Conservation (phyloP, 2,888 invertebrate species). For the Cosmia trapezina region DNA sequence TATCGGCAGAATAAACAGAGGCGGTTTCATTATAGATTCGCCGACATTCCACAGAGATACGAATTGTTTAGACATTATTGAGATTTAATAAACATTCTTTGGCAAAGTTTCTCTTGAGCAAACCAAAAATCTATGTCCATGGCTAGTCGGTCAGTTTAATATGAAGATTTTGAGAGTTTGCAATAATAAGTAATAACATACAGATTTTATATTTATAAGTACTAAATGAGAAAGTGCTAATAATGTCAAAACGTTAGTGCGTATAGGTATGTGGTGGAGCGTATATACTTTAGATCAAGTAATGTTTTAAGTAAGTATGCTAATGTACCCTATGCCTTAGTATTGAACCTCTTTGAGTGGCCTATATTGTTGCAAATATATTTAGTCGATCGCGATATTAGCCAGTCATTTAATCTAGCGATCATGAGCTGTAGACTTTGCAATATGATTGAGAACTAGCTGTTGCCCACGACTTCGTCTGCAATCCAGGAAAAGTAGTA, state of each 20-base stretch:
- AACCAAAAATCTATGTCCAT: constrained; percentile 22
- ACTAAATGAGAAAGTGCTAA: background rate
- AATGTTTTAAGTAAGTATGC: background rate
- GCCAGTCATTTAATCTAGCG: background rate
- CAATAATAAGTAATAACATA: background rate
- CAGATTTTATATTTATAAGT: no score
- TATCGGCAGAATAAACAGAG: constrained; percentile 85
- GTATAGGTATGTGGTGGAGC: background rate
- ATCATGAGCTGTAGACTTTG: background rate
- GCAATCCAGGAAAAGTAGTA: no score
- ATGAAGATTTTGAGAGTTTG: constrained; percentile 13
- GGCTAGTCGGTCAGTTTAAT: constrained; percentile 17
- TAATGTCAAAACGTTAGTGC: background rate
- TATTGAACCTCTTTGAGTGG: background rate
- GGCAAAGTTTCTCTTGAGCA: constrained; percentile 40
- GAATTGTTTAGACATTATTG: constrained; percentile 65
- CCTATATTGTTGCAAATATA: background rate
- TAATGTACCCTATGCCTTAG: background rate
- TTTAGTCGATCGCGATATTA: background rate
- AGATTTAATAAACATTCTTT: constrained; percentile 60
- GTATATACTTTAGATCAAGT: background rate
- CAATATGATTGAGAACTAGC: background rate
- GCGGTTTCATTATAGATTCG: constrained; percentile 86
- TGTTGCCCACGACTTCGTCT: no score
- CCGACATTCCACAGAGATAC: constrained; percentile 77